These are phyloP conservation scores for Drosophila kuntzei DNA, from an alignment of 2,888 invertebrate species.

Conservation along the genomic window DNA sequence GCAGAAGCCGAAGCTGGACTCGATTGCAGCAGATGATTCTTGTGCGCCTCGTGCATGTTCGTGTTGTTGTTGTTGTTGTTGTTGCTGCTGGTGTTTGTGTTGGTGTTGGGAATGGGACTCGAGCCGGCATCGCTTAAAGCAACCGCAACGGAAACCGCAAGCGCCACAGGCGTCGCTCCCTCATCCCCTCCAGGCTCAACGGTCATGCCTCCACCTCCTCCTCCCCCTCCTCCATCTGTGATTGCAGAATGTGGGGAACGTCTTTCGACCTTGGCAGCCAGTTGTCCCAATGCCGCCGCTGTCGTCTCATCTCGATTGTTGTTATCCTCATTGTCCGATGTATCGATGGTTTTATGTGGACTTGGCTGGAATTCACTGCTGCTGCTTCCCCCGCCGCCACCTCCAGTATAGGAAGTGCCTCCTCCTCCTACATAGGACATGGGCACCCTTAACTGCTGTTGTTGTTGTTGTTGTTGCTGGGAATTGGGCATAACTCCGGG, in stretches of 20 bases:
- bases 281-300: conserved; percentile 63
- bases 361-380: conserved; percentile 81
- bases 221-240: not conserved
- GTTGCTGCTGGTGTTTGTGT: conserved; percentile 62
- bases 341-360: conserved; percentile 82
- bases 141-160: not conserved
- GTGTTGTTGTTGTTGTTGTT: conserved; percentile 35
- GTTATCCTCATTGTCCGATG: conserved; percentile 81
- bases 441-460: conserved; percentile 70
- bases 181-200: conserved; percentile 33
- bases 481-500: conserved; percentile 45
- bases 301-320: conserved; percentile 64
- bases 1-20: conserved; percentile 64
- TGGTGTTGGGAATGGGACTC: conserved; percentile 82
- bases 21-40: conserved; percentile 67
- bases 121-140: conserved; percentile 71
- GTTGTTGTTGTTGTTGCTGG: conserved; percentile 55
- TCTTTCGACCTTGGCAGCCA: conserved; percentile 75
- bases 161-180: not conserved
- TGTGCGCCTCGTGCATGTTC: conserved; percentile 81
- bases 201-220: conserved; percentile 20
- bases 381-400: conserved; percentile 76
- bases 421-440: conserved; percentile 65
- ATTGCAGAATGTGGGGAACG: conserved; percentile 59
- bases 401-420: conserved; percentile 38